Evolutionary conservation across 2,113 vertebrate genomes (phyloP), one percentile per base, ranked within the genome.

Genomic region (Passer domesticus): DNA sequence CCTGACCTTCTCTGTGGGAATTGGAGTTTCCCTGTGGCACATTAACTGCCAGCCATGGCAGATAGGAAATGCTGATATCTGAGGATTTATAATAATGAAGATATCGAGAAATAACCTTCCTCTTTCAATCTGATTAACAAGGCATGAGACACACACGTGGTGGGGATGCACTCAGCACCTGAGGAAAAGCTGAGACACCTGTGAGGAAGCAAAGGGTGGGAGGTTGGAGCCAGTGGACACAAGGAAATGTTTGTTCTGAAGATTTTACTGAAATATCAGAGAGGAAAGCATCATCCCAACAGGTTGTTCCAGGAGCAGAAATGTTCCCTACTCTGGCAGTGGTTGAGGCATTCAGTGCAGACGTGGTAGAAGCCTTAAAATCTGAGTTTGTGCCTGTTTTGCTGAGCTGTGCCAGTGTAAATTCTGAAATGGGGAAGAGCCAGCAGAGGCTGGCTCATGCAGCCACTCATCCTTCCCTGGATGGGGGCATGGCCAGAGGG

Each of bases 41-140:
- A 0, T 8, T 21, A 41, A 3, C 39, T 41, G 37, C n/a, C 58
- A 63, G 15, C n/a, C 13, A 0, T 2, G 12, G 33, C 1, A 0
- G 25, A 7, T 1, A 10, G 23, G 28, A 52, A 72, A 59, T 33
- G n/a, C 43, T 49, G 22, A 3, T 60, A 30, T 53, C 62, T 66
- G 73, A 20, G 43, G 33, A 33, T 9, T 33, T 30, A 7, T 4
- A 59, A 8, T 25, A 60, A 59, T 58, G 6, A 30, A 63, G n/a
- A 47, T 35, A 44, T 1, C 10, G 52, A 75, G 33, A 59, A 84
- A 39, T 47, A 41, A 72, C 35, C 12, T 69, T 73, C 27, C 31
- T 58, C 12, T 68, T 27, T 85, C 50, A 6, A 9, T 10, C 31
- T 74, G 23, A 21, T 21, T 43, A 33, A 60, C 5, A 3, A n/a